Conservation (phyloP, 2,797 vertebrate genomes). For the Champsocephalus gunnari region DNA sequence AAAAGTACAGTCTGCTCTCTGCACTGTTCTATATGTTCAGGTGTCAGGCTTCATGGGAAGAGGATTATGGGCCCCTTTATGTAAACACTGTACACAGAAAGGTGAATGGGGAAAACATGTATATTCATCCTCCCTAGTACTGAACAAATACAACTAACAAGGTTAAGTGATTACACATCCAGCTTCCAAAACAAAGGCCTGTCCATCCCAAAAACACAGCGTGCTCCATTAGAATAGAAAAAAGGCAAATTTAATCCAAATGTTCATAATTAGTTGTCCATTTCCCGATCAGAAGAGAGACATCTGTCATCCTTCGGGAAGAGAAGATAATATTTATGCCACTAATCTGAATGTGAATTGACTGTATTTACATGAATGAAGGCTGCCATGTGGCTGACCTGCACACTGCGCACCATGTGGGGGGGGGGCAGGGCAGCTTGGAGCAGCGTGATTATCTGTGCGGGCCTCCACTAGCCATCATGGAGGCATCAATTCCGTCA, state of each 20-base stretch:
- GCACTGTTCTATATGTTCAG: slow-evolving; percentile 9
- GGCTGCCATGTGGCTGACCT: slow-evolving; percentile 58
- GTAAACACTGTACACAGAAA: not conserved
- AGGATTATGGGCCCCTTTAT: not conserved
- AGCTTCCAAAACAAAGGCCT: not conserved
- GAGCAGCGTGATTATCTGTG: slow-evolving; percentile 48
- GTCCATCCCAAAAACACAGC: not conserved
- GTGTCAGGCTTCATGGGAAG: slow-evolving; percentile 22
- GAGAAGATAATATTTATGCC: slow-evolving; percentile 19
- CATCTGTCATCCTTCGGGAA: slow-evolving; percentile 13
- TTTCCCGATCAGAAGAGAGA: slow-evolving; percentile 31
- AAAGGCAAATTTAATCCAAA: not conserved
- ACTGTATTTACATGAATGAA: slow-evolving; percentile 55
- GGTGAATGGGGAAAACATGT: not conserved
- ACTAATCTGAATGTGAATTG: slow-evolving; percentile 41
- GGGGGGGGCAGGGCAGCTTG: slow-evolving; percentile 9
- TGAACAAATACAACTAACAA: not conserved
- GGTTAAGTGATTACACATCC: slow-evolving; percentile 8
- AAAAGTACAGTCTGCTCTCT: slow-evolving; percentile 3
- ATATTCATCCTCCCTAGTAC: not conserved
- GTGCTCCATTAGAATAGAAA: not conserved
- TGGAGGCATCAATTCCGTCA: slow-evolving; percentile 15
- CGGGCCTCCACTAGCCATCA: slow-evolving; percentile 26
- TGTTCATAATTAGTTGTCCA: slow-evolving; percentile 24
- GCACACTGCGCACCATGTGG: slow-evolving; percentile 50